Base-by-base conservation (phyloP, 2,888 invertebrate species). In the Trichogramma evanescens region DNA sequence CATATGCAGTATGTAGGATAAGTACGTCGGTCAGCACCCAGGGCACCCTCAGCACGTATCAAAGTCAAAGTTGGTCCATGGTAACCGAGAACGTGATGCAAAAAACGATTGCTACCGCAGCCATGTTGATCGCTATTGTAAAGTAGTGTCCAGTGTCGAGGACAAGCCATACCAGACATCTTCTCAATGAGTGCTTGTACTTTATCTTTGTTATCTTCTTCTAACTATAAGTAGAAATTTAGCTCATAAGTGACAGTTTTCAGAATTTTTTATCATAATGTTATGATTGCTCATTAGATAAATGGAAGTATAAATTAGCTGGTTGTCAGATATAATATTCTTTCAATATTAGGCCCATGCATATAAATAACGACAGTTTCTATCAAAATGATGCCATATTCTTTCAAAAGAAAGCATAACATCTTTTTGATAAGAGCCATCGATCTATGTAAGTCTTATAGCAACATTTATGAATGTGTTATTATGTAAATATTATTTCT, bases 91-190 rank as follows among this genome's bases (percentile, higher is more conserved):
- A 94, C 90, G 80, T 95, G 94, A 74, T 93, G 91, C 69, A 91
- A 80, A 79, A 95, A 94, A 67, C 92, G 83, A 81, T 94, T 95
- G 59, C 89, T 84, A 40, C 93, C 94, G n/a, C 89, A 80, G 0
- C 95, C 95, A 79, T 93, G 91, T 63, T 90, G 87, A 69, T 87
- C 85, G 58, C 92, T 90, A 71, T 88, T 86, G 80, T 95, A 95
- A 56, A 95, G 80, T 63, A 89, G 81, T 56, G 86, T 84, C 95
- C 95, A 95, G 78, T 92, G 91, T 59, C 89, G 88, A 4, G 80
- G 80, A 63, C 77, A 80, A 7, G 78, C 74, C 48, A 71, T 74
- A 26, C 80, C 79, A 26, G 71, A 68, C 69, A 75, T 69, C 60
- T 72, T 75, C 4, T 72, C 66, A 62, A 76, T 71, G 41, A 77